Conservation (phyloP, 2,888 invertebrate species). For the Resseliella maxima region DNA sequence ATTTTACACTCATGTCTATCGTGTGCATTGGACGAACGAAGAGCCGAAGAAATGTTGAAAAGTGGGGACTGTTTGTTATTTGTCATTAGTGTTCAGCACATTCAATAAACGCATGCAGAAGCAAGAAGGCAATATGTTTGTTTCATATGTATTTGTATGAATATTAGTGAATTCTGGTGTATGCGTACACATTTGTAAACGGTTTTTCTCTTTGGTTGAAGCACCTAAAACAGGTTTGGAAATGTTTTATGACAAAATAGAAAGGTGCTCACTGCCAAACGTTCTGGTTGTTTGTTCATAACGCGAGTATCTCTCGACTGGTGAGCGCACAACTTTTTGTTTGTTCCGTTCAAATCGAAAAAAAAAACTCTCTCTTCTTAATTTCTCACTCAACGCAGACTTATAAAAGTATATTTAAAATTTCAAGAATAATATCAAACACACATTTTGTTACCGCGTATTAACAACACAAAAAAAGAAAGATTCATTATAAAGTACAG, state of each 20-base stretch:
- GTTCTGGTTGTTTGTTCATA: conserved; percentile 49
- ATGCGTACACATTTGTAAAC: conserved; percentile 20
- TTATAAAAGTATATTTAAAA: background rate
- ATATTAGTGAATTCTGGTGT: too few relatives aligned
- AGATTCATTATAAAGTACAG: too few relatives aligned
- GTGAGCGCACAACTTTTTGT: conserved; percentile 54
- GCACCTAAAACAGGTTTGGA: conserved; percentile 55
- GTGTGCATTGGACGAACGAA: conserved; percentile 25
- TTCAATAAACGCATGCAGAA: background rate
- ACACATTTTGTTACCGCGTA: background rate
- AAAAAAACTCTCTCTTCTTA: background rate
- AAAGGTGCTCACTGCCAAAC: conserved; percentile 55
- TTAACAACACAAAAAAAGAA: background rate
- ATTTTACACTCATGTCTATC: background rate
- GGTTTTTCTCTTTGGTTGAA: conserved; percentile 38
- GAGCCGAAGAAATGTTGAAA: background rate
- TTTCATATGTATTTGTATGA: background rate
- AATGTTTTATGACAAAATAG: conserved; percentile 43
- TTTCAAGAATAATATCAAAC: background rate
- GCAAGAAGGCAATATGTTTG: background rate
- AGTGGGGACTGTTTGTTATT: conserved; percentile 44
- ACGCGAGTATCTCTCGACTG: conserved; percentile 54
- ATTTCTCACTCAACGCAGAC: background rate
- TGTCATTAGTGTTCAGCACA: background rate
- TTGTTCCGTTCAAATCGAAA: conserved; percentile 24